Percentiles rank a stretch among this genome's conserved stretches.
phyloP scores from a whole-genome alignment of 2,888 invertebrate genomes.

The Ophioninae sp. region DNA sequence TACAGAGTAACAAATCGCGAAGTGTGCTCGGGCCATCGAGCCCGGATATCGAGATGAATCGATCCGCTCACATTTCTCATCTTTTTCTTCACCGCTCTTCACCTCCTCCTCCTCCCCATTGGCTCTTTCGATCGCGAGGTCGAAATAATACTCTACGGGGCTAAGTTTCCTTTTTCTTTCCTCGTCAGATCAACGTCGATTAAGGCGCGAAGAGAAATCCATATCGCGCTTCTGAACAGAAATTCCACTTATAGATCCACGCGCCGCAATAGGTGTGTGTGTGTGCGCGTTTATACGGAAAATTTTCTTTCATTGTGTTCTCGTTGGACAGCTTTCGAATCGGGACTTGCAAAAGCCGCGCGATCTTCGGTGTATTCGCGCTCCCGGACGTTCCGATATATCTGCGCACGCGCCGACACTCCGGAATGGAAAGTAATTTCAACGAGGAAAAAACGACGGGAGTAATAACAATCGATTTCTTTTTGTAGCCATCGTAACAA shows the following conservation, averaged over 20 bases:
- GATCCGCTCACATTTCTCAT: constrained; percentile 61
- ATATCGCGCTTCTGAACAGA: constrained; percentile 17
- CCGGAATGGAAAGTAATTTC: not conserved
- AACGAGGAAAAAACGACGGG: not conserved
- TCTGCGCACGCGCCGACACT: not conserved
- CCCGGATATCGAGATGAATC: constrained; percentile 73
- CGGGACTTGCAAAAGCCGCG: not conserved
- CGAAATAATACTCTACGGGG: constrained; percentile 1
- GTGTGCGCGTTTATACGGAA: not conserved
- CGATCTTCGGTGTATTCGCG: not conserved
- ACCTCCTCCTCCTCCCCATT: constrained; percentile 57
- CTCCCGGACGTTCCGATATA: not conserved
- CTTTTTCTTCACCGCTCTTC: constrained; percentile 22
- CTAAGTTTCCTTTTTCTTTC: constrained; percentile 11
- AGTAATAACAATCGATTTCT: too few relatives aligned
- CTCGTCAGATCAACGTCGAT: constrained; percentile 7
- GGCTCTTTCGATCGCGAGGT: constrained; percentile 66
- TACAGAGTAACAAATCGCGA: not conserved
- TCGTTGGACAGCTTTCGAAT: not conserved
- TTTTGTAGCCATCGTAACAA: too few relatives aligned
- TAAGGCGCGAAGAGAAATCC: constrained; percentile 15
- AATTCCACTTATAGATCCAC: constrained; percentile 5
- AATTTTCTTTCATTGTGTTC: not conserved
- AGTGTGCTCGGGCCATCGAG: constrained; percentile 54
- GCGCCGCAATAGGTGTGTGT: not conserved